Evolutionary conservation across 2,113 vertebrate genomes (phyloP).

Genomic region (Corythornis madagascariensis): DNA sequence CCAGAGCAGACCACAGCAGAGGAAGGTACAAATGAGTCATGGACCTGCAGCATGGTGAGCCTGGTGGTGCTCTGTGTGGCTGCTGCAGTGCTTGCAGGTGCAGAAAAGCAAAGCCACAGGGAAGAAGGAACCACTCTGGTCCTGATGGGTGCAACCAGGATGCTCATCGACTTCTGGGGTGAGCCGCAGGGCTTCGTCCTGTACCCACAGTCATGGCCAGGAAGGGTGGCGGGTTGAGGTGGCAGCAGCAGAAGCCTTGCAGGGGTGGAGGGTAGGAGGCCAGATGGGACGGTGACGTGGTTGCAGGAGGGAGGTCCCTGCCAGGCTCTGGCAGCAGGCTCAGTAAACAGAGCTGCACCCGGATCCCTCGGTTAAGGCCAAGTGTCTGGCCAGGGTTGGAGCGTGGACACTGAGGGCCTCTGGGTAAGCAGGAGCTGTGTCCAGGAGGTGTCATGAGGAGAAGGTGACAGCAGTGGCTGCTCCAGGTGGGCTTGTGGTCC

Average conservation of each 20-base stretch:
- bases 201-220: fast-evolving
- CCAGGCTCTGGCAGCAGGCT: not conserved
- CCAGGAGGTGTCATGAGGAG: fast-evolving
- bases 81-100: not conserved
- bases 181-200: not conserved
- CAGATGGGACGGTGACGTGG: fast-evolving
- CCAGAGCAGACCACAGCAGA: not conserved
- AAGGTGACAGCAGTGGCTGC: not conserved
- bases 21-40: constrained; percentile 36
- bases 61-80: not conserved
- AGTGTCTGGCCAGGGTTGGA: not conserved
- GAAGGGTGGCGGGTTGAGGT: not conserved
- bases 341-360: fast-evolving
- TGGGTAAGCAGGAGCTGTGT: not conserved
- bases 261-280: not conserved
- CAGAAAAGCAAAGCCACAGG: too few species aligned
- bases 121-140: not conserved
- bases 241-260: not conserved
- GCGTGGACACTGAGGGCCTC: not conserved
- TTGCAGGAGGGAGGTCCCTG: not conserved
- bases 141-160: fast-evolving
- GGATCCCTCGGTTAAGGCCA: not conserved
- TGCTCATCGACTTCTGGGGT: not conserved
- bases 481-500: fast-evolving
- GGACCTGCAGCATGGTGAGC: not conserved